Evolutionary conservation across 1,140 invertebrate genomes (phyloP), one percentile per base, ranked within the genome.

Genomic region (Penaeus japonicus): DNA sequence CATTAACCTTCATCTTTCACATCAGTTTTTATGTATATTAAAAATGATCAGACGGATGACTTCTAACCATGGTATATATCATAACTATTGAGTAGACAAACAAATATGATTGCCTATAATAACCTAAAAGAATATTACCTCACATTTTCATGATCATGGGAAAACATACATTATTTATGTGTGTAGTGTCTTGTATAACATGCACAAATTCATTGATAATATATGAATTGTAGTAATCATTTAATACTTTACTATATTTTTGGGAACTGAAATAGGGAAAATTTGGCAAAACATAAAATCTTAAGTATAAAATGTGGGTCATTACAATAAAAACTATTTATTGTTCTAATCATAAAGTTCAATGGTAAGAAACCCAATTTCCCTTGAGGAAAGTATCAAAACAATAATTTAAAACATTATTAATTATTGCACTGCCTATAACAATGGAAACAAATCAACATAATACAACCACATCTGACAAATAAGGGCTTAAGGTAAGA

Each of bases 391-490:
- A 39, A 39, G n/a, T 53, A 70, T 81, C 39, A 47, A 27, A 80
- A 65, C 65, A 27, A 27, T 70, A 27, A 70, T 70, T 27, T 70
- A 70, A 70, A 70, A 70, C 65, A 70, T 70, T 81, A 82, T 73
- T 88, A 73, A 82, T 82, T 88, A 88, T 83, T 82, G 80, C 86
- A 88, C 79, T 73, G 62, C 70, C 65, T 65, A 75, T 73, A 73
- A 75, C 65, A 75, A 82, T 82, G 53, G 81, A 83, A 78, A 78
- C 54, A 83, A 78, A 70, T 78, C 53, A 88, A 83, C 80, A 59
- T 78, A 77, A 65, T 78, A 77, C 80, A 77, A 82, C 65, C 55
- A 70, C 47, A 78, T 59, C 57, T 53, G 17, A 62, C 24, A 77
- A 54, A 30, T 78, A 83, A 35, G 30, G 59, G 35, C 35, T 81